Conservation (phyloP, 2,797 vertebrate genomes). For the Limnodromus scolopaceus region DNA sequence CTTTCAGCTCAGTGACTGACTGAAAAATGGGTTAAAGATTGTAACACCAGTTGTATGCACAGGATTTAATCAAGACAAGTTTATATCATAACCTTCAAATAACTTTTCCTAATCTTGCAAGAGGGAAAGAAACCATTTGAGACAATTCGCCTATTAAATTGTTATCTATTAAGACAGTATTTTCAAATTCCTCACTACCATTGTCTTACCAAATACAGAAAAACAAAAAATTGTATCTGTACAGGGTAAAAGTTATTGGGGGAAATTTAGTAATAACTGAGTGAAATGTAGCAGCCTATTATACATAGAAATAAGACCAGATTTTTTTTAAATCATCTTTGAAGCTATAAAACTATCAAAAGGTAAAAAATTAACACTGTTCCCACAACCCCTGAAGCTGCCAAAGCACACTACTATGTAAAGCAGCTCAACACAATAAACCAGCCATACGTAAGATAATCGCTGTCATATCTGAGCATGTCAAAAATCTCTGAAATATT, state of each 20-base stretch:
- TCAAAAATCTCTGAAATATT: neutral
- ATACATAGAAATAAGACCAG: neutral
- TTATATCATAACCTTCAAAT: neutral
- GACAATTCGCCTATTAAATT: neutral
- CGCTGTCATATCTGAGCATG: neutral
- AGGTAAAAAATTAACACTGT: neutral
- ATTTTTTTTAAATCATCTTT: neutral
- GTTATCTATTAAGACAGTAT: neutral
- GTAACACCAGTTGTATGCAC: neutral
- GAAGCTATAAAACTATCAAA: neutral
- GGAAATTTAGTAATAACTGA: neutral
- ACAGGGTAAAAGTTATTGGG: neutral
- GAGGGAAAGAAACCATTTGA: neutral
- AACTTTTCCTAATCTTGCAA: neutral
- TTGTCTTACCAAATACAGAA: neutral
- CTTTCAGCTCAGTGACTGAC: neutral
- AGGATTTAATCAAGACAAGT: neutral
- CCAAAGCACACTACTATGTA: neutral
- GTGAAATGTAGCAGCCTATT: neutral
- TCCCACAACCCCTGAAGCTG: neutral
- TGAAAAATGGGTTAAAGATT: conserved; percentile 4
- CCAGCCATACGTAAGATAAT: neutral
- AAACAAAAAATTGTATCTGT: neutral
- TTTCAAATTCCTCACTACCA: neutral
- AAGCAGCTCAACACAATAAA: neutral